Evolutionary conservation across 2,888 invertebrate genomes (phyloP).

Genomic region (Agrotis clavis): DNA sequence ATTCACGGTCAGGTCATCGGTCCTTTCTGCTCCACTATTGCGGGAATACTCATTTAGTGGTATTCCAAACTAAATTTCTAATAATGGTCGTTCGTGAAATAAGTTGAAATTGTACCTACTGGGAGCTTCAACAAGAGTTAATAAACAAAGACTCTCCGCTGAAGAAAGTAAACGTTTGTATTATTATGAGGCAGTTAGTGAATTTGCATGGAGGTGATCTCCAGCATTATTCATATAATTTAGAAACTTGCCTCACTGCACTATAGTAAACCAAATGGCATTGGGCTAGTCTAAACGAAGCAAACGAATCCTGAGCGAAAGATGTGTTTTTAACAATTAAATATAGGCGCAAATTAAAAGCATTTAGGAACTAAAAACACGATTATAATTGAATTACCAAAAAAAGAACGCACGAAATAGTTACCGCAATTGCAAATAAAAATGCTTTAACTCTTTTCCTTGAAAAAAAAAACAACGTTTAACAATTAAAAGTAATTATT

Average conservation of each 20-base stretch:
- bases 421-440: slow-evolving; percentile 11
- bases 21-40: no score
- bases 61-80: no score
- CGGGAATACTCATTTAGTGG: no score
- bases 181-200: no score
- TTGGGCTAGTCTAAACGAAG: no score
- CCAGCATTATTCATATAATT: no score
- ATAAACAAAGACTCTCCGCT: not conserved
- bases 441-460: slow-evolving; percentile 8
- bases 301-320: no score
- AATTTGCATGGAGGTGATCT: no score
- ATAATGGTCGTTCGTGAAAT: not conserved
- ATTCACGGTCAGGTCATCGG: no score
- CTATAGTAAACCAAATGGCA: no score
- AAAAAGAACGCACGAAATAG: slow-evolving; percentile 18
- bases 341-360: not conserved
- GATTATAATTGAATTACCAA: not conserved
- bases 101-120: not conserved
- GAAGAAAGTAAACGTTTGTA: not conserved
- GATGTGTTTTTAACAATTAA: no score
- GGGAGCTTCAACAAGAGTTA: not conserved
- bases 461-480: slow-evolving; percentile 32
- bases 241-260: no score
- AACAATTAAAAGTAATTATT: slow-evolving; percentile 51
- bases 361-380: not conserved